Base-by-base conservation (phyloP, 2,113 vertebrate genomes). In the Motacilla alba region DNA sequence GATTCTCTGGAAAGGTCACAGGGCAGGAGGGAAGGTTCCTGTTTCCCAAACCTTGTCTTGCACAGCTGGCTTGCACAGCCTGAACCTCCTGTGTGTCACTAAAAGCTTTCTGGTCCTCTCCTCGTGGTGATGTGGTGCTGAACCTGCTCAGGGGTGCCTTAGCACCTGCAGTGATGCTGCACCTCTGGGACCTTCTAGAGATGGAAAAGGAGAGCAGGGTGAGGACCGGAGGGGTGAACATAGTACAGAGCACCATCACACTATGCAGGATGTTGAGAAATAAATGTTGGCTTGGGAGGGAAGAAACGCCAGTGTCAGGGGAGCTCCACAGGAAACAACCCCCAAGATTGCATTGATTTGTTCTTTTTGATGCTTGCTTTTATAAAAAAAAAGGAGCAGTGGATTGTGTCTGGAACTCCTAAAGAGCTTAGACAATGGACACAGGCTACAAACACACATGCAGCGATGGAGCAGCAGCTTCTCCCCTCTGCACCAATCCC, bases 71-170 rank as follows among this genome's bases (percentile, higher is more conserved):
- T 39, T 68, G 31, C 18, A 5, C 31, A 44, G 0, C 37, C 31
- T 47, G n/a, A 20, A 28, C 3, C 31, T 2, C 9, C 30, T 30
- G 49, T 4, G 39, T 7, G 15, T 19, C 44, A 43, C 1, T 13
- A 33, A 10, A 37, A 49, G 21, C 18, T 52, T 6, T 16, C 44
- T 0, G 6, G 8, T 9, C 16, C 15, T 80, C 17, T 59, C 28
- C 3, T n/a, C 0, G 0, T 22, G 50, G 10, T 23, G 62, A 6
- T 46, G 50, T 0, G 20, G n/a, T 14, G 12, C 33, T 24, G 35
- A 39, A 31, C 27, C 23, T 50, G 77, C 64, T 77, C 44, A 23
- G 70, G 19, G n/a, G 18, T 81, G 53, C n/a, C 76, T 43, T 78
- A 73, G 82, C 43, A 28, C n/a, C 33, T 39, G 39, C 11, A 11